A percentile compares a stretch with the other conserved stretches of the same genome.
phyloP scores from a whole-genome alignment of 2,888 invertebrate species.

The Abscondita cerata region DNA sequence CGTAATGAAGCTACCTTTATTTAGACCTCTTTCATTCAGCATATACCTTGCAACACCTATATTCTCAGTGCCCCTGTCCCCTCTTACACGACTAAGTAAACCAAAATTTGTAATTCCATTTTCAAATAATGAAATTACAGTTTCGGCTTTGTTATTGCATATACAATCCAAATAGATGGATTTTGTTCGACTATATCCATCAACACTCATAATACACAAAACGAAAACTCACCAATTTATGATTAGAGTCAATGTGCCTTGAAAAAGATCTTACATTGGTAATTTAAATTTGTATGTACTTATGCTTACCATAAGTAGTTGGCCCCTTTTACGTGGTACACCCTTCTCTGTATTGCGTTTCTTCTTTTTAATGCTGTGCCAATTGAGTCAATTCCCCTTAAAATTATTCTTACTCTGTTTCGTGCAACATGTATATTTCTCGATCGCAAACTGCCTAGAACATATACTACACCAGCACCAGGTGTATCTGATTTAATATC shows the following conservation, averaged over 20 bases:
- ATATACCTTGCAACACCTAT: conserved; percentile 3
- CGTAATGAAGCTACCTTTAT: not conserved
- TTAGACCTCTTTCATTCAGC: not conserved
- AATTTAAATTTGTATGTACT: conserved; percentile 3
- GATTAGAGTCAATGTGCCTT: conserved; percentile 12
- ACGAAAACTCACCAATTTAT: conserved; percentile 3
- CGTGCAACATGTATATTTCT: conserved; percentile 15
- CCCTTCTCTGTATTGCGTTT: conserved; percentile 13
- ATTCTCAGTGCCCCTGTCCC: conserved; percentile 9
- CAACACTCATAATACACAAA: conserved; percentile 16
- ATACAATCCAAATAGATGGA: conserved; percentile 26
- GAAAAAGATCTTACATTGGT: not conserved
- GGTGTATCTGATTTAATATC: no score
- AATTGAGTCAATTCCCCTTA: conserved; percentile 12
- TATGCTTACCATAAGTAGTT: conserved; percentile 22
- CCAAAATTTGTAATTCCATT: conserved; percentile 1
- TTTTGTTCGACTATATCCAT: conserved; percentile 1
- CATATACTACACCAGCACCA: conserved; percentile 19
- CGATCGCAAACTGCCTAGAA: conserved; percentile 12
- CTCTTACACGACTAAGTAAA: conserved; percentile 2
- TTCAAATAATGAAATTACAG: conserved; percentile 15
- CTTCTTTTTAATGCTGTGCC: conserved; percentile 17
- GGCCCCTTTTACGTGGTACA: conserved; percentile 18
- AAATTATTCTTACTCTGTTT: conserved; percentile 2
- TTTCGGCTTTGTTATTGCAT: conserved; percentile 19